A percentile compares a stretch with the other conserved stretches of the same genome.
Conservation (phyloP, 1,140 invertebrate genomes). For the Antheraea mylitta region DNA sequence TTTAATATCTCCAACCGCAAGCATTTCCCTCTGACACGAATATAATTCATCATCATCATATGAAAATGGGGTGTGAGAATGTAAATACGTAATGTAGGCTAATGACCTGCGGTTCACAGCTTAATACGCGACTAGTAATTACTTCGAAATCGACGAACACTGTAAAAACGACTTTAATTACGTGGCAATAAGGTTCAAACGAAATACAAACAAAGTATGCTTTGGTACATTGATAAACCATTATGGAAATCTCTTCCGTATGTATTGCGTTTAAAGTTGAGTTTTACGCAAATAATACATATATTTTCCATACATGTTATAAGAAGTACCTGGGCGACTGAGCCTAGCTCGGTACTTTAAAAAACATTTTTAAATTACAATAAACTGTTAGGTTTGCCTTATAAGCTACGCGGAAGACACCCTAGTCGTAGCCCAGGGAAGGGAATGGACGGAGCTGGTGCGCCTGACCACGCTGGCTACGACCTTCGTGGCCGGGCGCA, state of each 20-base stretch:
- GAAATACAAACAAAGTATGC: neutral
- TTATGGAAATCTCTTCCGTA: neutral
- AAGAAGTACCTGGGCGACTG: no score
- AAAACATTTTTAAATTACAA: no score
- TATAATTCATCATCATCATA: neutral
- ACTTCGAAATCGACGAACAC: conserved; percentile 13
- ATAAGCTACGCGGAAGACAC: no score
- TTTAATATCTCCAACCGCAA: neutral
- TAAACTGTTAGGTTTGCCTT: no score
- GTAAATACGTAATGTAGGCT: conserved; percentile 32
- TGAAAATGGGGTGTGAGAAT: conserved; percentile 15
- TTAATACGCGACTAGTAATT: conserved; percentile 31
- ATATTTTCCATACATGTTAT: no score
- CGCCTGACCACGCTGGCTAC: no score
- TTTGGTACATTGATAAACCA: neutral
- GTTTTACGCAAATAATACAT: neutral
- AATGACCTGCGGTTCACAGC: conserved; percentile 29
- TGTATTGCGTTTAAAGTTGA: neutral
- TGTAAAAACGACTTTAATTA: neutral
- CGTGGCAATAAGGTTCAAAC: neutral
- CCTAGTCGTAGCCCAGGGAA: no score
- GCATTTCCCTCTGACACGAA: neutral
- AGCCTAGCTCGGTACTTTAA: no score
- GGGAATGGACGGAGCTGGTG: no score
- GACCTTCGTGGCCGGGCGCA: no score